These are phyloP conservation scores for Chlamydotis undulata DNA, from an alignment of 2,113 vertebrate species.

Conservation along the genomic window DNA sequence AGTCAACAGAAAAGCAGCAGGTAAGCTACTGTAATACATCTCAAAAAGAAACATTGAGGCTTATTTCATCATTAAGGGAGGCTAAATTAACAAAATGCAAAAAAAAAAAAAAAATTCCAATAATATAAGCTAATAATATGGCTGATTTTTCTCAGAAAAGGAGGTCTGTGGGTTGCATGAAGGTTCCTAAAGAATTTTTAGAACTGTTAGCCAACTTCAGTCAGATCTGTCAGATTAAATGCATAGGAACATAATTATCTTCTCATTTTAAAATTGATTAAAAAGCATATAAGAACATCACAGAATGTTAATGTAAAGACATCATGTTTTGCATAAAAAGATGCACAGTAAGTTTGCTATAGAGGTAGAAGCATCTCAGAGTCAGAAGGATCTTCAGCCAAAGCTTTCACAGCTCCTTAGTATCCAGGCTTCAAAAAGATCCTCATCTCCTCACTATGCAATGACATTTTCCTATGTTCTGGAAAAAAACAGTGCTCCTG, in stretches of 20 bases:
- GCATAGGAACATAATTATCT: neutral
- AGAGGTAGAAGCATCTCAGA: neutral
- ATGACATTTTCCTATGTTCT: neutral
- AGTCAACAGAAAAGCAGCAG: neutral
- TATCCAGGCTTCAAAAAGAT: neutral
- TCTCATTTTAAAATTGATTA: constrained; percentile 18
- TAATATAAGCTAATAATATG: neutral
- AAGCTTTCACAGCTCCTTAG: neutral
- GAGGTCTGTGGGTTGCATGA: neutral
- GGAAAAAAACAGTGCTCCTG: neutral
- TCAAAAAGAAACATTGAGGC: neutral
- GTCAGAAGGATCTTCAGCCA: neutral
- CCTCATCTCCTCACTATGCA: neutral
- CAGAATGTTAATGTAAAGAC: constrained; percentile 23
- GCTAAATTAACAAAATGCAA: neutral
- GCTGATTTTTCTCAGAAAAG: neutral
- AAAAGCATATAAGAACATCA: neutral
- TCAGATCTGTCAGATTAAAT: constrained; percentile 23
- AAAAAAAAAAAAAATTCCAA: neutral
- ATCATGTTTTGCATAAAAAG: neutral
- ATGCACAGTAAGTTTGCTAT: neutral
- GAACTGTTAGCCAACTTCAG: neutral
- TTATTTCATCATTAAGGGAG: neutral
- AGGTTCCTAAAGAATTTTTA: neutral
- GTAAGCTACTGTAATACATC: neutral